Evolutionary conservation across 2,888 invertebrate genomes (phyloP).

Genomic region (Theodoxus fluviatilis): DNA sequence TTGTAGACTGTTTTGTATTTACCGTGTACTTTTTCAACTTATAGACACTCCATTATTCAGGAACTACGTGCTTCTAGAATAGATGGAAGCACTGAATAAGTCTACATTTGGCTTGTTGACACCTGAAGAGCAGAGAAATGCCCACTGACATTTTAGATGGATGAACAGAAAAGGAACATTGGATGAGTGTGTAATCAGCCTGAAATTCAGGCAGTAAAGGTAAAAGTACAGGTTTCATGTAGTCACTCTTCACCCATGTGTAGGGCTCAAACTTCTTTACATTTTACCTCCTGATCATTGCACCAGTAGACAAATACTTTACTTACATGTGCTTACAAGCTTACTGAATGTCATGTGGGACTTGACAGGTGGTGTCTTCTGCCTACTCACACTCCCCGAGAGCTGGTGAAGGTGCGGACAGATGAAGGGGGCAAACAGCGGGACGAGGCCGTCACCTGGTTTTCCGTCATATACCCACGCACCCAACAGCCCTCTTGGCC

Average conservation of each 20-base stretch:
- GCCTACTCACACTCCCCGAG: slow-evolving; percentile 95
- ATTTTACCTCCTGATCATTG: background rate
- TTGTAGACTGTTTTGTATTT: too few species aligned
- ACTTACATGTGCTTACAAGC: background rate
- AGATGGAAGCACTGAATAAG: too few species aligned
- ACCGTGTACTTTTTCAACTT: too few species aligned
- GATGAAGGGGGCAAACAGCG: slow-evolving; percentile 94
- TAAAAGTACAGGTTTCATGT: too few species aligned
- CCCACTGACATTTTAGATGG: too few species aligned
- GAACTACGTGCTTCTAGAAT: too few species aligned
- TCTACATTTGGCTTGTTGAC: too few species aligned
- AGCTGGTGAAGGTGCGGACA: slow-evolving; percentile 90
- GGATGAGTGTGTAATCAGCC: too few species aligned
- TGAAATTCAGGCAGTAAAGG: too few species aligned
- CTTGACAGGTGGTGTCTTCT: slow-evolving; percentile 90
- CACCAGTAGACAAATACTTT: background rate
- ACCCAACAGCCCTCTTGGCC: slow-evolving; percentile 91
- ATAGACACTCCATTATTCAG: too few species aligned
- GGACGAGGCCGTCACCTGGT: slow-evolving; percentile 99
- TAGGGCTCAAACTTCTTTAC: background rate
- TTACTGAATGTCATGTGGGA: background rate
- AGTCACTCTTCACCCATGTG: background rate
- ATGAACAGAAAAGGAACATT: too few species aligned
- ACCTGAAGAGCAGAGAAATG: too few species aligned
- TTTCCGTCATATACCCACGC: slow-evolving; percentile 90